These are phyloP conservation scores for Branchinecta lynchi DNA, from an alignment of 1,140 invertebrate species.

Conservation along the genomic window DNA sequence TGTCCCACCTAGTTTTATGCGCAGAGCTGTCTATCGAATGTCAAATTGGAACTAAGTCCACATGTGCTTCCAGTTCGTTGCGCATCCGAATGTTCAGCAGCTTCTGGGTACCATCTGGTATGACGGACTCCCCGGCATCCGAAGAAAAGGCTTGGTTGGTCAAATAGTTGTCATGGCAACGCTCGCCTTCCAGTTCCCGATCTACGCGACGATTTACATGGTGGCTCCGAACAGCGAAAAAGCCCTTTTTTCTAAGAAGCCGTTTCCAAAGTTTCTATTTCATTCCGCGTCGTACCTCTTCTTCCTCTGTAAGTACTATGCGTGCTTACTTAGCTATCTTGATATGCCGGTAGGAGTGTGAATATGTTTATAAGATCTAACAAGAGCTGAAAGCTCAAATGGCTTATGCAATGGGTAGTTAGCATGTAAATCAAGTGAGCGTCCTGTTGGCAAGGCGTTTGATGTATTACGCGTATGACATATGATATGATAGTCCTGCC, in stretches of 20 bases:
- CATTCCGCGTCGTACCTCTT: constrained; percentile 77
- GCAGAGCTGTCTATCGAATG: neutral
- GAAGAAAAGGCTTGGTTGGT: constrained; percentile 52
- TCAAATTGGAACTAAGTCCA: constrained; percentile 13
- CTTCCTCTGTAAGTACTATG: constrained; percentile 54
- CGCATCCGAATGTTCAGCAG: constrained; percentile 83
- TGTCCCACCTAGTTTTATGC: neutral
- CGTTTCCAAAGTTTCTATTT: constrained; percentile 86
- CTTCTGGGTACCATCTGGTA: constrained; percentile 77
- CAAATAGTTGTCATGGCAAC: constrained; percentile 62
- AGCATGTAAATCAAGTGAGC: too few species aligned
- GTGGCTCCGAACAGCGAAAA: constrained; percentile 60
- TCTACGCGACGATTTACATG: constrained; percentile 70
- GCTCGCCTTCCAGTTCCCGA: constrained; percentile 64
- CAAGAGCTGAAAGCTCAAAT: too few species aligned
- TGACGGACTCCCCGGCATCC: constrained; percentile 71
- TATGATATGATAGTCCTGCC: too few species aligned
- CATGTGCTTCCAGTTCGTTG: constrained; percentile 55
- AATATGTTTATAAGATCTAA: too few species aligned
- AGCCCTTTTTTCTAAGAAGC: constrained; percentile 70
- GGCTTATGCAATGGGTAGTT: too few species aligned
- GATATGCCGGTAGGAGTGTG: too few species aligned
- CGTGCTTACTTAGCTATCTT: too few species aligned
- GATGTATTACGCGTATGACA: too few species aligned
- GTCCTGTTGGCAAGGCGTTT: too few species aligned